A percentile compares a stretch with the other conserved stretches of the same genome.
Conservation (phyloP, 2,888 invertebrate species). For the Acanthosepion esculentum region DNA sequence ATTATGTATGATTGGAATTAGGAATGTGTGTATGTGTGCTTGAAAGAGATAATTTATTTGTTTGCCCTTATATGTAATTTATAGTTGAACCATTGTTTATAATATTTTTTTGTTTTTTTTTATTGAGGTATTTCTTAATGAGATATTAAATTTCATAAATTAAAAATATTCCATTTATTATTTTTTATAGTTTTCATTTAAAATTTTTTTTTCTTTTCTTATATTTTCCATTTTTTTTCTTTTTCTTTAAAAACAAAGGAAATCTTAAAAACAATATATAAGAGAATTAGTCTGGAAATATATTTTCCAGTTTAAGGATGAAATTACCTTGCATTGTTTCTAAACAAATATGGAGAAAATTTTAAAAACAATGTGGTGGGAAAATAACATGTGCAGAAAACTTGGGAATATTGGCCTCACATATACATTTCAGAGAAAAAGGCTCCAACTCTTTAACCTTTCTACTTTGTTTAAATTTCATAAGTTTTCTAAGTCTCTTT, state of each 20-base stretch:
- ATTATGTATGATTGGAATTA: no score
- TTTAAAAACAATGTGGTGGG: not conserved
- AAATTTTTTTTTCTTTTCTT: no score
- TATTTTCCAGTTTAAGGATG: not conserved
- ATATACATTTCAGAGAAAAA: not conserved
- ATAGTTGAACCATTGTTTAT: no score
- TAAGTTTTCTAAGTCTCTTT: not conserved
- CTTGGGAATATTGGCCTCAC: not conserved
- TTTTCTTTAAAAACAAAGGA: not conserved
- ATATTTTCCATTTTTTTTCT: not conserved
- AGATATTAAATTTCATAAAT: no score
- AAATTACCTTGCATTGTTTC: conserved; percentile 8
- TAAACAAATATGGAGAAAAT: not conserved
- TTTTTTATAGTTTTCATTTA: no score
- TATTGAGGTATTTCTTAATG: no score
- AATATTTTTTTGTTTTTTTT: no score
- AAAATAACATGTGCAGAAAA: not conserved
- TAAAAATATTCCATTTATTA: no score
- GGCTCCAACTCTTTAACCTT: not conserved
- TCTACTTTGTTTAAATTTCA: not conserved
- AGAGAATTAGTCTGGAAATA: not conserved
- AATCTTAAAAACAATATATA: not conserved
- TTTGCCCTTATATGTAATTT: no score
- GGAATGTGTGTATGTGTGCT: no score
- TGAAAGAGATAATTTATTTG: no score